Percentiles rank a stretch among this genome's conserved stretches.
Conservation (phyloP, 1,140 invertebrate genomes). For the Pararge aegeria region DNA sequence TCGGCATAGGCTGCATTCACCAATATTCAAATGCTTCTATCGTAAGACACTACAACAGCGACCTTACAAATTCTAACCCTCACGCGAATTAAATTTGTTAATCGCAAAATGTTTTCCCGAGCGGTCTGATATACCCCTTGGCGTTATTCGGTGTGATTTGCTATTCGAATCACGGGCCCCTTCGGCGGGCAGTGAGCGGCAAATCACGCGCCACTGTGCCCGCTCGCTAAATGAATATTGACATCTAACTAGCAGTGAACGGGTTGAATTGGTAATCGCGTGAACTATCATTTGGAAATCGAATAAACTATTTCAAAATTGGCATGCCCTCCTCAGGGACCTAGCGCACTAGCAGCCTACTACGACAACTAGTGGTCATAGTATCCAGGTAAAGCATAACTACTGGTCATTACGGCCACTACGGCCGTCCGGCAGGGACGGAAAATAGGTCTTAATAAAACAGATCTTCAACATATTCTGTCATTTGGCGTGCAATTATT, state of each 20-base stretch:
- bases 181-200: conserved; percentile 46
- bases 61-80: conserved; percentile 18
- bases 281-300: not conserved
- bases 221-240: conserved; percentile 69
- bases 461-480: too few species aligned
- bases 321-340: not conserved
- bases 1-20: too few species aligned
- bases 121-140: conserved; percentile 36
- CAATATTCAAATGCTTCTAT: too few species aligned
- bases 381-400: too few species aligned
- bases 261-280: conserved; percentile 69
- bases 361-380: too few species aligned
- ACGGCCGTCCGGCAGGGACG: too few species aligned
- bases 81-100: conserved; percentile 45
- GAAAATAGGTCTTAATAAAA: too few species aligned
- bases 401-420: too few species aligned
- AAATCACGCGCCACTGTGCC: conserved; percentile 60
- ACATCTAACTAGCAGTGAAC: conserved; percentile 64
- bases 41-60: not conserved
- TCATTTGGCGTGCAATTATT: too few species aligned
- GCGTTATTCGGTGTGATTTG: conserved; percentile 42
- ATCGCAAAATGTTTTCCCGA: conserved; percentile 49
- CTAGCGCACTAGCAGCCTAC: not conserved
- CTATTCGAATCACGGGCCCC: conserved; percentile 58
- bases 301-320: conserved; percentile 4